These are phyloP conservation scores for Neelides sp. DNA, from an alignment of 1,140 invertebrate genomes.

Conservation along the genomic window DNA sequence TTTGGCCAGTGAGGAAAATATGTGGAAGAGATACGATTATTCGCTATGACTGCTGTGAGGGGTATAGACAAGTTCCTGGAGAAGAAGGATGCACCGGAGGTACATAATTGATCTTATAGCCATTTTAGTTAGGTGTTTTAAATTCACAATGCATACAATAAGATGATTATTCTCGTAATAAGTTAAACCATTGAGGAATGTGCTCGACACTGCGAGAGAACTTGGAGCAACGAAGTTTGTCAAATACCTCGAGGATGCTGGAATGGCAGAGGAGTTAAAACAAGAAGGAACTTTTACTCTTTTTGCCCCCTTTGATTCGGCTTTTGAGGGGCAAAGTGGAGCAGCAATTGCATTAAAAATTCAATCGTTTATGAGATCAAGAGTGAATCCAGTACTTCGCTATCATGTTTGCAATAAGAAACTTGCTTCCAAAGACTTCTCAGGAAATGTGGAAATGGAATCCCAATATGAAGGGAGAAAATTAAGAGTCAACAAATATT, in stretches of 20 bases:
- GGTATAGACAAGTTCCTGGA: conserved; percentile 37
- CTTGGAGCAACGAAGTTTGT: conserved; percentile 40
- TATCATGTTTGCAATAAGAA: conserved; percentile 38
- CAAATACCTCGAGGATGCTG: conserved; percentile 37
- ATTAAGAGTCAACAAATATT: conserved; percentile 39
- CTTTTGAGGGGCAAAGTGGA: conserved; percentile 36
- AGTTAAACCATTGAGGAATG: conserved; percentile 42
- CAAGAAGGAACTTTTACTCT: conserved; percentile 40
- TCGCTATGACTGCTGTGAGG: conserved; percentile 44
- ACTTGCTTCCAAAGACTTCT: conserved; percentile 36
- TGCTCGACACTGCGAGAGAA: conserved; percentile 40
- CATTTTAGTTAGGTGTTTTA: background rate
- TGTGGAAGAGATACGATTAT: conserved; percentile 40
- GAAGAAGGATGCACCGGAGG: conserved; percentile 40
- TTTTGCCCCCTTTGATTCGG: conserved; percentile 42
- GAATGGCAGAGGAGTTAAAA: conserved; percentile 34
- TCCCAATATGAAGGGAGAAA: conserved; percentile 33
- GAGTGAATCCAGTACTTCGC: conserved; percentile 35
- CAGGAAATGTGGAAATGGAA: conserved; percentile 34
- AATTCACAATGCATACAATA: background rate
- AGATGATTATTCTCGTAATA: conserved; percentile 5
- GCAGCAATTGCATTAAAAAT: conserved; percentile 19
- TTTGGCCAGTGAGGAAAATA: conserved; percentile 39
- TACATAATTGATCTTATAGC: conserved; percentile 28
- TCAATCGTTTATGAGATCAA: conserved; percentile 6